Conservation (phyloP, 1,140 invertebrate genomes). For the Subanguina moxae region DNA sequence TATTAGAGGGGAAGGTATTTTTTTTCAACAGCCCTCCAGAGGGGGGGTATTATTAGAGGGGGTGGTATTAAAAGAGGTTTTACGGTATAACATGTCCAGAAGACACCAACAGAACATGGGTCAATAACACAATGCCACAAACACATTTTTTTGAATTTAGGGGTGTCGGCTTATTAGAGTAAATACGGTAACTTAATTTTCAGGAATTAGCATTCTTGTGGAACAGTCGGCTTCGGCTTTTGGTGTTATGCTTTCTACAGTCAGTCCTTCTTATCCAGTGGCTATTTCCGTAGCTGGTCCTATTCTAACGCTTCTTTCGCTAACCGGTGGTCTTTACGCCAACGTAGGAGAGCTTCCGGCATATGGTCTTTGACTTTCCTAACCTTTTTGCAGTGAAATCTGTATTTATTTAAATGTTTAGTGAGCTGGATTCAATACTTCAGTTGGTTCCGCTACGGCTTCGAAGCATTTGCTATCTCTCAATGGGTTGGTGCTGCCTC, state of each 20-base stretch:
- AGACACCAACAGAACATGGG: no score
- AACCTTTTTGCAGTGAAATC: not conserved
- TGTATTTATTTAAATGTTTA: not conserved
- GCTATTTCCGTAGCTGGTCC: constrained; percentile 50
- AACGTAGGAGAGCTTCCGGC: constrained; percentile 51
- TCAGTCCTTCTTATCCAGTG: constrained; percentile 50
- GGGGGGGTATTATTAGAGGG: no score
- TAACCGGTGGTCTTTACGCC: constrained; percentile 57
- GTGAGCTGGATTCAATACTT: constrained; percentile 53
- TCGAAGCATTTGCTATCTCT: constrained; percentile 55
- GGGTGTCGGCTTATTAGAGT: no score
- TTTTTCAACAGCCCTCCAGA: no score
- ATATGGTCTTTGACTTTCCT: constrained; percentile 18
- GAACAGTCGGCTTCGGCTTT: constrained; percentile 58
- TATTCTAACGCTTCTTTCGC: constrained; percentile 49
- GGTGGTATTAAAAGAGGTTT: no score
- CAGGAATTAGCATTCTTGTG: constrained; percentile 49
- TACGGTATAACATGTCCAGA: no score
- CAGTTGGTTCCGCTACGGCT: constrained; percentile 57
- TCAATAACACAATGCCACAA: no score
- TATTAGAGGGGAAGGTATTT: no score
- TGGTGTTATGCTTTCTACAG: constrained; percentile 54
- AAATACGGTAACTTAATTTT: constrained; percentile 1
- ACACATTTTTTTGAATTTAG: no score
- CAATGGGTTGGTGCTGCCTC: constrained; percentile 44